Evolutionary conservation across 2,888 invertebrate genomes (phyloP).

Genomic region (Anorthoa munda): DNA sequence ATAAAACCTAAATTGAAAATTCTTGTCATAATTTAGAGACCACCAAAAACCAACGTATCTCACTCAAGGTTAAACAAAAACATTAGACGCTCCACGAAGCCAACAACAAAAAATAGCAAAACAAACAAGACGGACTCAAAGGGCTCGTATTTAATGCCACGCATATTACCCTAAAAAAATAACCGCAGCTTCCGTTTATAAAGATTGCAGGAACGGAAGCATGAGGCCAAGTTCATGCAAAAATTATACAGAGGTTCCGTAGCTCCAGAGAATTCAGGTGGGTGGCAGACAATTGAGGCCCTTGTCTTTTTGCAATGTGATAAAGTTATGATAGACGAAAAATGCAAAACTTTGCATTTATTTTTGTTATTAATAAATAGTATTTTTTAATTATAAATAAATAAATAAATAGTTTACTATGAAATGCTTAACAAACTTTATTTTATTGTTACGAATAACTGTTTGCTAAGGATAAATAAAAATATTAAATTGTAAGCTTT

Average conservation of each 20-base stretch:
- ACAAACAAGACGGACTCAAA: slow-evolving; percentile 61
- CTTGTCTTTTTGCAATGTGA: no score
- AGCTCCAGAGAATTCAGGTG: not conserved
- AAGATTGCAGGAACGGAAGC: slow-evolving; percentile 70
- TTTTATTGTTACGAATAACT: no score
- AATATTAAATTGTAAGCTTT: no score
- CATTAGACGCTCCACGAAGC: slow-evolving; percentile 40
- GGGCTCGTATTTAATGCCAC: slow-evolving; percentile 65
- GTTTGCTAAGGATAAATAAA: no score
- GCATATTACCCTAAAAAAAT: slow-evolving; percentile 67
- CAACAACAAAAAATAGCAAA: slow-evolving; percentile 42
- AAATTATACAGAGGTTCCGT: slow-evolving; percentile 72
- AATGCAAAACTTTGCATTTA: no score
- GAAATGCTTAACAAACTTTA: no score
- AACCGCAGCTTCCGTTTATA: slow-evolving; percentile 67
- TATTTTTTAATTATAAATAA: no score
- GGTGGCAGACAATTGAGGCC: no score
- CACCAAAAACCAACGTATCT: slow-evolving; percentile 22
- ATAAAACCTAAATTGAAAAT: slow-evolving; percentile 22
- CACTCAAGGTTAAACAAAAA: slow-evolving; percentile 37
- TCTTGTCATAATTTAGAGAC: slow-evolving; percentile 24
- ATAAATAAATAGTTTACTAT: no score
- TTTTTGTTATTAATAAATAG: no score
- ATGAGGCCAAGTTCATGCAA: slow-evolving; percentile 72
- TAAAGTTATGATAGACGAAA: no score